Evolutionary conservation across 2,113 vertebrate genomes (phyloP), one percentile per base, ranked within the genome.

Genomic region (Pelecanus crispus): DNA sequence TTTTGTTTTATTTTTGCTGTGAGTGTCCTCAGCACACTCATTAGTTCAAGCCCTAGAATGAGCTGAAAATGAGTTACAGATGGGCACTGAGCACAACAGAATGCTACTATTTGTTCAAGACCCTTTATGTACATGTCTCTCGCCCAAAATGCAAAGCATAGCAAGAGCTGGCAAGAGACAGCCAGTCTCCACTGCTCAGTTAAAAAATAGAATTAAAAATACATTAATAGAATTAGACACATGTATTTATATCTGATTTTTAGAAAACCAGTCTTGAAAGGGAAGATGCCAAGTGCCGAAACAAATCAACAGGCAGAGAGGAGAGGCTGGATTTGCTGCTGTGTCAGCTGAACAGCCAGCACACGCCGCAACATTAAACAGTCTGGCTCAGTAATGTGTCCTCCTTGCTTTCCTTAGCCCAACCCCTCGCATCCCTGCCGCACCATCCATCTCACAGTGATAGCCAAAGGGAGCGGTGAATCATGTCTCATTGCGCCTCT

Each of bases 41-140:
- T 78, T 86, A 96, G 88, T 74, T 81, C 55, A 66, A 93, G 84
- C 45, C 74, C 77, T 91, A 68, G 68, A 95, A 91, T 61, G 85
- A 94, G 85, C 78, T 87, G 81, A 90, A 93, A 94, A 96, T 90
- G 85, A 90, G 65, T 81, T 95, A 56, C 74, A 96, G 94, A 56
- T 93, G 92, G 73, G 53, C 73, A 42, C 42, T 44, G 72, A 72
- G 45, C 1, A 1, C 61, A 56, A 59, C 50, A 81, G 59, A 92
- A 92, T 22, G 68, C 55, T 94, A 50, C 84, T 91, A 56, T 90
- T 92, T 93, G n/a, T 70, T 91, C 61, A 78, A 90, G 78, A 70
- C 19, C 45, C 49, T 73, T 73, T 74, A 42, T 28, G 24, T 36
- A 25, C 22, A 17, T 13, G 21, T 84, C 49, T 68, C 75, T 93